These are phyloP conservation scores for Drosophila setifemur DNA, from an alignment of 1,140 invertebrate genomes.

Conservation along the genomic window DNA sequence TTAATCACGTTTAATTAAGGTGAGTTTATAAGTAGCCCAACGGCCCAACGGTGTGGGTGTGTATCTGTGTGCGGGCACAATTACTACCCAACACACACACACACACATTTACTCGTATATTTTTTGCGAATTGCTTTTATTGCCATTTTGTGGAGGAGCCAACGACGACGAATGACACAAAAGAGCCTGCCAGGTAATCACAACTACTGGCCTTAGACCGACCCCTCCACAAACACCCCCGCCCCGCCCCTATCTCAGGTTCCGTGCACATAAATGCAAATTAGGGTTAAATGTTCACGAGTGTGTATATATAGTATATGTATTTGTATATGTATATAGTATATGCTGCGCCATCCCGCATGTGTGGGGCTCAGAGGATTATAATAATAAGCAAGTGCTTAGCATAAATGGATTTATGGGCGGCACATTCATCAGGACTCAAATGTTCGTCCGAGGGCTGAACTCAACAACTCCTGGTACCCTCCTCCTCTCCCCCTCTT, in stretches of 20 bases:
- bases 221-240: slow-evolving; percentile 13
- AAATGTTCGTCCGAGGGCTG: slow-evolving; percentile 36
- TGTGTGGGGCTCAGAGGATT: slow-evolving; percentile 50
- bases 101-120: slow-evolving; percentile 1
- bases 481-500: too few relatives aligned
- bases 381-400: slow-evolving; percentile 80
- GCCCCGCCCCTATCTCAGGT: not conserved
- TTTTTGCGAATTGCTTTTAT: slow-evolving; percentile 77
- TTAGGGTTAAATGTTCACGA: slow-evolving; percentile 71
- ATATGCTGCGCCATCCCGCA: too few relatives aligned
- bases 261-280: slow-evolving; percentile 73
- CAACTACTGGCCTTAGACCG: slow-evolving; percentile 22
- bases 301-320: slow-evolving; percentile 12
- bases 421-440: slow-evolving; percentile 68
- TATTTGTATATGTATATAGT: not conserved
- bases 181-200: slow-evolving; percentile 56
- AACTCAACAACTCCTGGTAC: too few relatives aligned
- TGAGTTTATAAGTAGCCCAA: slow-evolving; percentile 73
- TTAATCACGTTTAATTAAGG: slow-evolving; percentile 81
- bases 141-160: slow-evolving; percentile 55
- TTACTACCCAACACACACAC: not conserved
- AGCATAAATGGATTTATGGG: slow-evolving; percentile 73
- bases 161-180: slow-evolving; percentile 54
- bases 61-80: too few relatives aligned
- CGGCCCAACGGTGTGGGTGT: slow-evolving; percentile 18